A percentile compares a stretch with the other conserved stretches of the same genome.
Evolutionary conservation across 2,888 invertebrate species (phyloP).

Genomic region (Macrosoma leucophasiata): DNA sequence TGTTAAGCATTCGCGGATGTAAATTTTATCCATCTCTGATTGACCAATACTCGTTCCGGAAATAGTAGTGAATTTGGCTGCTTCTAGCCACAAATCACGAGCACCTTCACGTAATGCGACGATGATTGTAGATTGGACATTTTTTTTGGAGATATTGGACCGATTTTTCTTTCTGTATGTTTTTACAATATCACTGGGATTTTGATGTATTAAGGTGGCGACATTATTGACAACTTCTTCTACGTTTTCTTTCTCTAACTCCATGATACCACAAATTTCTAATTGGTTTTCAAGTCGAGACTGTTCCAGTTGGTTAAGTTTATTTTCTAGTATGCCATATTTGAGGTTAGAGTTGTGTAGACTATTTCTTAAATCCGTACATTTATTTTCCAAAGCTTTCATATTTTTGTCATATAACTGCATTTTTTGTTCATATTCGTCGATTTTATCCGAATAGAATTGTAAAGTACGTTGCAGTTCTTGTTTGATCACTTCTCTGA

Average conservation of each 20-base stretch:
- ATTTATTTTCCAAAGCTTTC: slow-evolving; percentile 9
- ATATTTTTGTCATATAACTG: slow-evolving; percentile 6
- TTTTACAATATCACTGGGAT: slow-evolving; percentile 6
- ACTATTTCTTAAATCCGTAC: slow-evolving; percentile 3
- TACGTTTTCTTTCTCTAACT: slow-evolving; percentile 5
- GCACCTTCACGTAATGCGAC: slow-evolving; percentile 4
- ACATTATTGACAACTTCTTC: too few relatives aligned
- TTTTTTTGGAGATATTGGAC: too few relatives aligned
- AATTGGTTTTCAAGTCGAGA: slow-evolving; percentile 7
- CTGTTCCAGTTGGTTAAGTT: slow-evolving; percentile 4
- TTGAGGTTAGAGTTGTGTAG: not conserved
- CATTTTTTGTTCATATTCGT: slow-evolving; percentile 13
- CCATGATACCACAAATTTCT: slow-evolving; percentile 10
- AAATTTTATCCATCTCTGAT: slow-evolving; percentile 1
- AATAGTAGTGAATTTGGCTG: too few relatives aligned
- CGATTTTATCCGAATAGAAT: slow-evolving; percentile 21
- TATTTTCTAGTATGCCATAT: not conserved
- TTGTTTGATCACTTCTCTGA: slow-evolving; percentile 7
- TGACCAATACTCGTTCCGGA: too few relatives aligned
- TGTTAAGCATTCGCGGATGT: slow-evolving; percentile 12
- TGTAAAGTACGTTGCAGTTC: slow-evolving; percentile 18
- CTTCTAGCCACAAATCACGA: slow-evolving; percentile 3
- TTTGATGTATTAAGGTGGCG: slow-evolving; percentile 2
- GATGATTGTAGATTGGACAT: not conserved
- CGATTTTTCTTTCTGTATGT: too few relatives aligned